Evolutionary conservation across 2,888 invertebrate species (phyloP).

Genomic region (Megamerina dolium): DNA sequence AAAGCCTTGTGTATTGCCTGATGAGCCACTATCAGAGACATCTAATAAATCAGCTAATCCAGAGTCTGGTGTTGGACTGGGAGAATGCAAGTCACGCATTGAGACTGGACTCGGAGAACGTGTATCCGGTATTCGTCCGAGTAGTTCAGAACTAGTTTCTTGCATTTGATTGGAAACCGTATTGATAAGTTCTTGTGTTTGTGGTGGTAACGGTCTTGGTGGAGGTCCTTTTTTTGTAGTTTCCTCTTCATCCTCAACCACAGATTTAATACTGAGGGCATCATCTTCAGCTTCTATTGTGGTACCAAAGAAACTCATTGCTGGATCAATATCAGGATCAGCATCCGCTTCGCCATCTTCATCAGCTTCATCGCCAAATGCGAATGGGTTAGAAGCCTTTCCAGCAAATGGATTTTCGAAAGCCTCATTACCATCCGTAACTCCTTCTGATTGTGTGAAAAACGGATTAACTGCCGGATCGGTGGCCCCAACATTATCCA

Average conservation of each 20-base stretch:
- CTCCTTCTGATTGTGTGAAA: conserved; percentile 53
- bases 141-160: conserved; percentile 74
- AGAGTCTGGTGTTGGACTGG: conserved; percentile 73
- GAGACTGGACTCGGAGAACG: conserved; percentile 83
- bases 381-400: conserved; percentile 62
- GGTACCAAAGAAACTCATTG: conserved; percentile 50
- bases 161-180: conserved; percentile 86
- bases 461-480: conserved; percentile 60
- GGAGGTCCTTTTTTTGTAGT: conserved; percentile 37
- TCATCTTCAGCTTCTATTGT: conserved; percentile 49
- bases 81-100: conserved; percentile 74
- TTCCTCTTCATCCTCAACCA: conserved; percentile 38
- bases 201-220: conserved; percentile 58
- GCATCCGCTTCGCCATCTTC: conserved; percentile 21
- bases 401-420: conserved; percentile 67
- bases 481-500: conserved; percentile 50
- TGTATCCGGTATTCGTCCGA: conserved; percentile 77
- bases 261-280: conserved; percentile 38
- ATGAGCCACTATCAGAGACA: conserved; percentile 52
- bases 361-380: conserved; percentile 51
- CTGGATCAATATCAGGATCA: conserved; percentile 38
- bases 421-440: conserved; percentile 34
- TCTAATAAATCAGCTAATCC: conserved; percentile 60
- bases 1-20: conserved; percentile 36
- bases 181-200: conserved; percentile 78